Evolutionary conservation across 1,140 invertebrate species (phyloP), one percentile per base, ranked within the genome.

Genomic region (Drosophila sucinea): DNA sequence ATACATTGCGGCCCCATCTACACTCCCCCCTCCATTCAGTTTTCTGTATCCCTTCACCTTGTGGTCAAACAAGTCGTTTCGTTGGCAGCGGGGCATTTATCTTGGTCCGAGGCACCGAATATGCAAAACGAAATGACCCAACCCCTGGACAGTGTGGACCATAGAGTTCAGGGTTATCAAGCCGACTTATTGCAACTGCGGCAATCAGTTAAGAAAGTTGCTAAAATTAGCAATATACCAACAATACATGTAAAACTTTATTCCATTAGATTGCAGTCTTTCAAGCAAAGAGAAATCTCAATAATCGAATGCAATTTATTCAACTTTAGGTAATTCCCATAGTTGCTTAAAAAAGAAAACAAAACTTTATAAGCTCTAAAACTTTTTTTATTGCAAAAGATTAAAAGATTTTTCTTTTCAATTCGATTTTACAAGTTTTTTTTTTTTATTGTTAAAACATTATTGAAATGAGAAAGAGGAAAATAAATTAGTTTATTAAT

Each of bases 1-100:
- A 67, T 54, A 17, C 66, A 54, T 30, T 65, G 60, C 56, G 47
- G 38, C 62, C 54, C 60, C 54, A 33, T 7, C n/a, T 25, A 1
- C 17, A 7, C 1, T 7, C 5, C 17, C 11, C 1, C 5, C 41
- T n/a, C 1, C 4, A 41, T 25, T 44, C 33, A 29, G 47, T 64
- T 32, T 35, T 10, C 40, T 56, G 7, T 23, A 56, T 60, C 30
- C 60, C 60, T 27, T 25, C 11, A 27, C 44, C 44, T 27, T 51
- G 44, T 51, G 44, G 23, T 51, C 44, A 51, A 51, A 51, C 44
- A 51, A 51, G 23, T 51, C 44, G 44, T 51, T 51, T 51, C 44
- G 7, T 27, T 51, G 44, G 44, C 44, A 51, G 44, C 44, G 44
- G 23, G 8, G 23, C 23, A 51, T 51, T 51, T 51, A 51, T 51